Evolutionary conservation across 92 coral and sea anemone genomes (phyloP), one percentile per base, ranked within the genome.

Genomic region (Virgularia gustaviana): DNA sequence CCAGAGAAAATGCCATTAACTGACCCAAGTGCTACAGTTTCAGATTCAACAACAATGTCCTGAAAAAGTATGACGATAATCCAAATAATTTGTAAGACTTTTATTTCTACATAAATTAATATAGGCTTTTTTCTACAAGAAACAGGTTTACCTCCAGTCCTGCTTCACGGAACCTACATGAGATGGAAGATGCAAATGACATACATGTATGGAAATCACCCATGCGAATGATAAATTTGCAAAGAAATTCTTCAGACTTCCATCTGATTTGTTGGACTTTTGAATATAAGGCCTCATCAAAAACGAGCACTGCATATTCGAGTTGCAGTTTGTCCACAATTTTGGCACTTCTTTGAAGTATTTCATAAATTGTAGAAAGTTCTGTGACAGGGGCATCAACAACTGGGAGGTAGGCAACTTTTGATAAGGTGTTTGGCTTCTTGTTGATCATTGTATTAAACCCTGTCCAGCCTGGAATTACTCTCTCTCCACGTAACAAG

Each of bases 161-260:
- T 16, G 64, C 64, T 9, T 57, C 64, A 57, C 64, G 64, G 38
- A 57, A 57, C n/a, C 64, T n/a, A 57, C 64, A 57, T 16, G 64
- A 37, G 27, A 57, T 57, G 4, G 64, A 37, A 6, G 64, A 25
- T 30, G 64, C 64, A 57, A 2, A 57, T 3, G 64, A 57, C 61
- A 54, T 54, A 24, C 61, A 54, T 54, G 61, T 35, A 23, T 54
- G 61, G 22, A 54, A 54, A 4, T 54, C 61, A 13, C 61, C 61
- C 61, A 54, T 10, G 30, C 61, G 61, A 4, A 54, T 24, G 12
- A 54, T 57, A 20, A 57, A 57, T 18, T 57, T 57, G 11, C 38
- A 57, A 25, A 57, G 35, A 31, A 57, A 57, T 15, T 57, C 38
- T 31, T 57, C 64, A 15, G 35, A 57, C 19, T 57, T 57, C 64